Conservation (phyloP, 2,113 vertebrate genomes). For the Monopterus albus region DNA sequence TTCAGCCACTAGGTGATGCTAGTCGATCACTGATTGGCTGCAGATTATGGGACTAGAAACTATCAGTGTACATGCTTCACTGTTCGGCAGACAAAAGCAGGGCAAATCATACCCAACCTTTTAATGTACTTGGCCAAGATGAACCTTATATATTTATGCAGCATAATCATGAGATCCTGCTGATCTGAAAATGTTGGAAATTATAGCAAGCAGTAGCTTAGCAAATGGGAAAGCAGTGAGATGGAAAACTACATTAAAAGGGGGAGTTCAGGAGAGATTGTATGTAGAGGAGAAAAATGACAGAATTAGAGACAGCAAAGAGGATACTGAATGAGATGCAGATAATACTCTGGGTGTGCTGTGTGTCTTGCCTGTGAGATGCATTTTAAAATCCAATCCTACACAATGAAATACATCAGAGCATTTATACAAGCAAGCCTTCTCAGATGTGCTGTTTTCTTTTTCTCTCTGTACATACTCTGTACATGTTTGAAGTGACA, state of each 20-base stretch:
- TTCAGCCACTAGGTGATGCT: slow-evolving; percentile 70
- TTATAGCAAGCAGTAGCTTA: slow-evolving; percentile 54
- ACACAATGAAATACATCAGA: slow-evolving; percentile 56
- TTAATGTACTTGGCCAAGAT: slow-evolving; percentile 57
- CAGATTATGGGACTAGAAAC: not conserved
- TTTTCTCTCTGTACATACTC: too few relatives aligned
- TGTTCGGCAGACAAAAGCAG: slow-evolving; percentile 60
- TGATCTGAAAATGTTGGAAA: slow-evolving; percentile 51
- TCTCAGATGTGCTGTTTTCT: slow-evolving; percentile 42
- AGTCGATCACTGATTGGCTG: slow-evolving; percentile 13
- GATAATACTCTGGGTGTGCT: slow-evolving; percentile 27
- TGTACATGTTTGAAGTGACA: slow-evolving; percentile 13
- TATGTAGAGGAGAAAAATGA: slow-evolving; percentile 39
- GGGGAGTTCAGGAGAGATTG: slow-evolving; percentile 27
- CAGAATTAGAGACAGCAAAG: slow-evolving; percentile 54
- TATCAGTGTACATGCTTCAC: slow-evolving; percentile 10
- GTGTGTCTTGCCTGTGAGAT: slow-evolving; percentile 28
- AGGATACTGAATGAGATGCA: slow-evolving; percentile 37
- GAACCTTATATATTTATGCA: slow-evolving; percentile 65
- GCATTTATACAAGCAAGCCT: slow-evolving; percentile 63
- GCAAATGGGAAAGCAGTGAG: slow-evolving; percentile 56
- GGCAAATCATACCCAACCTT: slow-evolving; percentile 68
- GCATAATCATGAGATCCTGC: slow-evolving; percentile 56
- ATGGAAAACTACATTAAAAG: slow-evolving; percentile 52
- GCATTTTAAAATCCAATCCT: slow-evolving; percentile 34